Evolutionary conservation across 2,113 vertebrate species (phyloP).

Genomic region (Megaptera novaeangliae): DNA sequence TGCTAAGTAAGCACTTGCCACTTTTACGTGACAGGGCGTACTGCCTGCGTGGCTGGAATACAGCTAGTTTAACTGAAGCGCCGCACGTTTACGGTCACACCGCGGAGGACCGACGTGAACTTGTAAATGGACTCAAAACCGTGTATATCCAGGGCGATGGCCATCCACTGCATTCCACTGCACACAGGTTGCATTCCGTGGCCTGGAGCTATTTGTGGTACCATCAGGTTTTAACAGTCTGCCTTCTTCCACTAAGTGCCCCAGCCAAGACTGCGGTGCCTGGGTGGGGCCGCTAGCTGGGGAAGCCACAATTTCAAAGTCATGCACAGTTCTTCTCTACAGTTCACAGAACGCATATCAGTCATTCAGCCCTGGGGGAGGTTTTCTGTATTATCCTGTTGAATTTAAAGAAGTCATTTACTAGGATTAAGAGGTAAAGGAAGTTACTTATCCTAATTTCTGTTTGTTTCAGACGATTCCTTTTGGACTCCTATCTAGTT

Average conservation of each 20-base stretch:
- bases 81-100: neutral
- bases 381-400: neutral
- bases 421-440: neutral
- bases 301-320: neutral
- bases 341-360: neutral
- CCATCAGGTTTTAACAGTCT: neutral
- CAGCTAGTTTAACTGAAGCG: neutral
- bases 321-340: neutral
- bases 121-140: neutral
- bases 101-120: rapidly evolving
- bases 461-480: neutral
- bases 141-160: rapidly evolving
- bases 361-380: neutral
- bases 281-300: neutral
- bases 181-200: neutral
- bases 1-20: neutral
- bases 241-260: neutral
- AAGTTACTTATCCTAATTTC: neutral
- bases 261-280: neutral
- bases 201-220: neutral
- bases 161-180: rapidly evolving
- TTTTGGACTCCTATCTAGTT: neutral
- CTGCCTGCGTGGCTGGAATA: neutral
- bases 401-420: neutral
- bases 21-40: neutral